Evolutionary conservation across 2,113 vertebrate genomes (phyloP).

Genomic region (Rhineura floridana): DNA sequence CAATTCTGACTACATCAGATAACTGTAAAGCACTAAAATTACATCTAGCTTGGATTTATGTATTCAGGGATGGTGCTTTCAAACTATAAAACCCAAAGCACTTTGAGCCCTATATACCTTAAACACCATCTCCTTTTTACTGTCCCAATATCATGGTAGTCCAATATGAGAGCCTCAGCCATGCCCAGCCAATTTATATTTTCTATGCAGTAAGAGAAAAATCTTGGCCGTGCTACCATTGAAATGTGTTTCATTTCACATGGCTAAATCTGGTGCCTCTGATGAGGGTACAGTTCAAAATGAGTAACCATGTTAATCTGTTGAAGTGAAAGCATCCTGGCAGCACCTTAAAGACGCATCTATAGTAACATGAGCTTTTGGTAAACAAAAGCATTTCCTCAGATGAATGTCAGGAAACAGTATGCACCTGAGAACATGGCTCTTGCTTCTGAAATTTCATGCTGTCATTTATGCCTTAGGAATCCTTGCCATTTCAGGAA

Average conservation of each 20-base stretch:
- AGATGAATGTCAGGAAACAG: not conserved
- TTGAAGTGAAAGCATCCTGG: not conserved
- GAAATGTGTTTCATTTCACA: not conserved
- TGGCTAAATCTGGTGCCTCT: not conserved
- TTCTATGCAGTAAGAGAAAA: not conserved
- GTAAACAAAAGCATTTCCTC: not conserved
- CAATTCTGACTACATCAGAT: not conserved
- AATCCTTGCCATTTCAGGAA: not conserved
- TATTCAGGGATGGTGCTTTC: not conserved
- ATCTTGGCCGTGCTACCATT: not conserved
- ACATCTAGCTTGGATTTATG: not conserved
- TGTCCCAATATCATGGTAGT: too few species aligned
- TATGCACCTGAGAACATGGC: not conserved
- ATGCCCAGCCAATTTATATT: not conserved
- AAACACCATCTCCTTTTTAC: too few species aligned
- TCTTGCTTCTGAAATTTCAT: not conserved
- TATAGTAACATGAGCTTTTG: not conserved
- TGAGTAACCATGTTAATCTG: not conserved
- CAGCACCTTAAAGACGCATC: not conserved
- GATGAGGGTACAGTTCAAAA: not conserved
- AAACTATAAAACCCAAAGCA: not conserved
- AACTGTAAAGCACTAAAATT: not conserved
- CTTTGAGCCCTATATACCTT: not conserved
- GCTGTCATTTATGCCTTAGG: not conserved
- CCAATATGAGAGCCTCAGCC: too few species aligned